These are phyloP conservation scores for Cryptophagus acutangulus DNA, from an alignment of 2,888 invertebrate species.

Conservation along the genomic window DNA sequence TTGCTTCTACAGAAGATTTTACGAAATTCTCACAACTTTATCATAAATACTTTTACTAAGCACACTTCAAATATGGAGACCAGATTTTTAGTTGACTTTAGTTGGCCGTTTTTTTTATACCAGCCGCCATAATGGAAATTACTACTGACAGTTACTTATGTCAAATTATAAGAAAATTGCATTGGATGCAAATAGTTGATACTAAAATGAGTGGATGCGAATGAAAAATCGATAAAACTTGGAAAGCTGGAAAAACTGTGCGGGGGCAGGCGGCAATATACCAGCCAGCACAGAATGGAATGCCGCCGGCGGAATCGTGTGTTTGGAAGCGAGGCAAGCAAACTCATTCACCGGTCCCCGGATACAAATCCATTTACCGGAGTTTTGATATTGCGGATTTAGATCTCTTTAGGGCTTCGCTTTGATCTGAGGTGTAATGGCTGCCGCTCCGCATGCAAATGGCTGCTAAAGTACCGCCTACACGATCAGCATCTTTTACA, in stretches of 20 bases:
- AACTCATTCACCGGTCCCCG: constrained; percentile 42
- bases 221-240: too few relatives aligned
- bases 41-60: too few relatives aligned
- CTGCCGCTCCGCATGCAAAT: constrained; percentile 45
- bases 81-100: too few relatives aligned
- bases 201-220: too few relatives aligned
- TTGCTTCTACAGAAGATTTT: too few relatives aligned
- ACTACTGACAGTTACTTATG: too few relatives aligned
- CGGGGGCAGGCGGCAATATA: constrained; percentile 43
- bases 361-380: constrained; percentile 41
- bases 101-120: too few relatives aligned
- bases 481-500: constrained; percentile 22
- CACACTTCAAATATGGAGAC: too few relatives aligned
- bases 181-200: too few relatives aligned
- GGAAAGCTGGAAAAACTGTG: constrained; percentile 48
- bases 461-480: constrained; percentile 38
- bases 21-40: too few relatives aligned
- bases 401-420: constrained; percentile 36
- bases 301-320: constrained; percentile 25
- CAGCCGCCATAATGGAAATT: too few relatives aligned
- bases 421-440: constrained; percentile 45
- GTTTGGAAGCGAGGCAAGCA: constrained; percentile 35
- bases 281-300: constrained; percentile 41
- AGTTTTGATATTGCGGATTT: constrained; percentile 31
- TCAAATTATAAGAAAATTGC: too few relatives aligned